These are phyloP conservation scores for Ennomos erosarius DNA, from an alignment of 2,888 invertebrate species.

Conservation along the genomic window DNA sequence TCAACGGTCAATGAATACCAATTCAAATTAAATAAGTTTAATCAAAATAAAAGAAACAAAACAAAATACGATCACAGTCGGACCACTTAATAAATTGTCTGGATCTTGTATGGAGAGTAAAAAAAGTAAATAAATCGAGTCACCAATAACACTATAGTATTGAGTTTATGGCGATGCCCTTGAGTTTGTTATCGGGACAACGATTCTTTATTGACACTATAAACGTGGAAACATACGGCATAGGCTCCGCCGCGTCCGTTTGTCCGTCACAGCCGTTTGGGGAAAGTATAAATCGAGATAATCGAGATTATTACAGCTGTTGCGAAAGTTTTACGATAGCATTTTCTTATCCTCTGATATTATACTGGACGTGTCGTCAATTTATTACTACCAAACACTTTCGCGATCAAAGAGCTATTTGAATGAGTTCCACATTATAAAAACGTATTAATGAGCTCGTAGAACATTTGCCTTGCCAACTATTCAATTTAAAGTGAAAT, in stretches of 20 bases:
- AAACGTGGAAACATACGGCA: conserved; percentile 67
- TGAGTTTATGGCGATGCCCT: conserved; percentile 78
- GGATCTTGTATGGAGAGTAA: conserved; percentile 57
- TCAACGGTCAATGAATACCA: conserved; percentile 63
- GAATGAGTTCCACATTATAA: conserved; percentile 13
- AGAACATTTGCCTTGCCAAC: conserved; percentile 24
- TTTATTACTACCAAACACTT: conserved; percentile 21
- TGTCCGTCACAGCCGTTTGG: conserved; percentile 23
- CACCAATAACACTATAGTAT: conserved; percentile 80
- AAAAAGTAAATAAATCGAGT: conserved; percentile 73
- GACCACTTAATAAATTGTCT: conserved; percentile 78
- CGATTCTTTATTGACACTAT: conserved; percentile 77
- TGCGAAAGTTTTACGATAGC: conserved; percentile 35
- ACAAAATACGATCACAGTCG: conserved; percentile 57
- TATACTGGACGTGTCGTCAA: conserved; percentile 5
- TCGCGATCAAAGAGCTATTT: conserved; percentile 21
- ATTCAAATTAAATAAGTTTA: conserved; percentile 61
- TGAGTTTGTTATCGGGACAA: conserved; percentile 71
- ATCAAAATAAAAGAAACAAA: conserved; percentile 56
- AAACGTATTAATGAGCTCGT: conserved; percentile 13
- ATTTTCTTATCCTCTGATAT: conserved; percentile 26
- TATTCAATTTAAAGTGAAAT: conserved; percentile 10
- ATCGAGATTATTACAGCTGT: conserved; percentile 35
- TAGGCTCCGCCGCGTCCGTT: conserved; percentile 39
- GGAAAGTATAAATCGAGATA: conserved; percentile 36